Percentiles rank a stretch among this genome's conserved stretches.
These are phyloP conservation scores for Carcharodon carcharias DNA, from an alignment of 2,797 vertebrate genomes.

Conservation along the genomic window DNA sequence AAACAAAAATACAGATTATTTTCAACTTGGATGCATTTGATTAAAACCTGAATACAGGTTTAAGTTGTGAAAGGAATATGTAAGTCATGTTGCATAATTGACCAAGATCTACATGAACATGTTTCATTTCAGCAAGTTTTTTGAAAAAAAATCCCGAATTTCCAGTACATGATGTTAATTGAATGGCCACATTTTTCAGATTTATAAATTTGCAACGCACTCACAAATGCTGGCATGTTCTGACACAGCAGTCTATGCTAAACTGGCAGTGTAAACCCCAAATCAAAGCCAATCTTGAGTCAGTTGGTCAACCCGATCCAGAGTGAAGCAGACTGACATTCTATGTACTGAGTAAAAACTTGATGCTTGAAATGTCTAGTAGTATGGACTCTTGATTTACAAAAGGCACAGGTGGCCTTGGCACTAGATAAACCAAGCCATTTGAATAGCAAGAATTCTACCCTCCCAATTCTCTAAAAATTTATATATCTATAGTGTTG, in stretches of 20 bases:
- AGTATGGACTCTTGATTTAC: not conserved
- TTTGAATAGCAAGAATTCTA: slow-evolving; percentile 1
- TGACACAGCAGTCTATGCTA: not conserved
- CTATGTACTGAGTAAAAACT: not conserved
- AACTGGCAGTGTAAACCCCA: not conserved
- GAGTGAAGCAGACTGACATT: not conserved
- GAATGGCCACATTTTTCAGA: not conserved
- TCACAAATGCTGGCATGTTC: not conserved
- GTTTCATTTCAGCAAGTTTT: not conserved
- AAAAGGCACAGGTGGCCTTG: not conserved
- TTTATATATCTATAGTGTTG: not conserved
- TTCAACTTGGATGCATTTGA: not conserved
- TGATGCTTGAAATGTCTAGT: not conserved
- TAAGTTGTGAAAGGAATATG: not conserved
- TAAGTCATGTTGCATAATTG: not conserved
- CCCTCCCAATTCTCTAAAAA: not conserved
- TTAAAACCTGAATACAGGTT: not conserved
- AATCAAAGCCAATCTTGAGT: not conserved
- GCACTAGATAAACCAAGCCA: not conserved
- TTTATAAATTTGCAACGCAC: not conserved
- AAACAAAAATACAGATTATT: not conserved
- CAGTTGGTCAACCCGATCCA: not conserved
- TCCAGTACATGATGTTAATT: not conserved
- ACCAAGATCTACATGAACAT: not conserved
- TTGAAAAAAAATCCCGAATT: not conserved